Base-by-base conservation (phyloP, 2,113 vertebrate genomes). In the Neoarius graeffei region DNA sequence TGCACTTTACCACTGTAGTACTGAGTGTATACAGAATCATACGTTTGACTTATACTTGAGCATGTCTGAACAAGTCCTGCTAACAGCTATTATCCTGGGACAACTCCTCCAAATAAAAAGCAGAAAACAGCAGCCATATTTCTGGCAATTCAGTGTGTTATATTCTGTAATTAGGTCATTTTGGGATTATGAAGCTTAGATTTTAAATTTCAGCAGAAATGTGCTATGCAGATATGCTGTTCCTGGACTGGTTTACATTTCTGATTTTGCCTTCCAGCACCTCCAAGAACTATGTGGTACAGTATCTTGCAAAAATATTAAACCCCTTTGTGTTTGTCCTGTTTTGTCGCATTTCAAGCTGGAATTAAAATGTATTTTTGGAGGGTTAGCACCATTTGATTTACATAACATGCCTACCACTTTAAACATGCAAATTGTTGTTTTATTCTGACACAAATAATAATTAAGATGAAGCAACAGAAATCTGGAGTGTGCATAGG, bases 181-280 rank as follows among this genome's bases (percentile, higher is more conserved):
- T 89, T 89, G 85, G 89, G 89, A 90, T 90, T 87, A 90, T 82
- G 82, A 50, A 57, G 59, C 60, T 84, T 66, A 30, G 83, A 89
- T 89, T 89, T 85, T 89, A 59, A 89, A 89, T 88, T 89, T 87
- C 90, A 76, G 69, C 87, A 27, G 84, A 92, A 91, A 91, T 92
- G 86, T 92, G 89, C 90, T 89, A 85, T 89, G 80, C 88, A 87
- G 88, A 81, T 81, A 74, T 91, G 91, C 85, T 82, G 89, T 87
- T 94, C 92, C 77, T 92, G 91, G 90, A 88, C 90, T 90, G 91
- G 93, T 89, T 88, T 81, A 83, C 89, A 88, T 87, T 88, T 89
- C 52, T 90, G 79, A 79, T 91, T 85, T 66, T 83, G 86, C 76
- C 64, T 89, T 89, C 59, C 69, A 86, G 81, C 74, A 81, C 64